phyloP scores from a whole-genome alignment of 2,113 vertebrate species.

The Ictalurus furcatus region DNA sequence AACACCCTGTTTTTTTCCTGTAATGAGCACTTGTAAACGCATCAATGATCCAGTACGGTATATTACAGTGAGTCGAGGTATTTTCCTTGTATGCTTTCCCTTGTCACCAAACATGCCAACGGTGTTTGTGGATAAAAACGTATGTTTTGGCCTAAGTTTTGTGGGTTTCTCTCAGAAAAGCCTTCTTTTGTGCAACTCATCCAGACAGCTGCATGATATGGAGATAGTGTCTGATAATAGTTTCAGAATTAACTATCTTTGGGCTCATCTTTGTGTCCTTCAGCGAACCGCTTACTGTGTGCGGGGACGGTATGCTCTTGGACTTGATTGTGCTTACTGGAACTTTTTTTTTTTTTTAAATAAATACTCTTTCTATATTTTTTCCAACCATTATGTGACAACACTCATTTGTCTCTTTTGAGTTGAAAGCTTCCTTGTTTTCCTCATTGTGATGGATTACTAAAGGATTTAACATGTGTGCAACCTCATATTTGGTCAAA shows the following conservation, averaged over 20 bases:
- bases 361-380: background rate
- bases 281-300: background rate
- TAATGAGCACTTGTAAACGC: background rate
- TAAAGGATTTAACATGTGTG: conserved; percentile 15
- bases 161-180: background rate
- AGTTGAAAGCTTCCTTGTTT: conserved; percentile 7
- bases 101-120: background rate
- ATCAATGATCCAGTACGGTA: background rate
- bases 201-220: no score
- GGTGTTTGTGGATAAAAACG: background rate
- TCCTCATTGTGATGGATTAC: conserved; percentile 5
- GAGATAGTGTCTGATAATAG: background rate
- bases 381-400: conserved; percentile 7
- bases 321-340: background rate
- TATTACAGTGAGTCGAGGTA: background rate
- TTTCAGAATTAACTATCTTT: background rate
- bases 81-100: background rate
- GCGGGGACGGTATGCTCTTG: background rate
- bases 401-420: conserved; percentile 19
- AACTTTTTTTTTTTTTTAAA: background rate
- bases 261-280: background rate
- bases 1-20: background rate
- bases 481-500: background rate
- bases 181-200: background rate
- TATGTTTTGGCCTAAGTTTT: background rate